Conservation (phyloP, 2,797 vertebrate genomes). For the Sebastolobus altivelis region DNA sequence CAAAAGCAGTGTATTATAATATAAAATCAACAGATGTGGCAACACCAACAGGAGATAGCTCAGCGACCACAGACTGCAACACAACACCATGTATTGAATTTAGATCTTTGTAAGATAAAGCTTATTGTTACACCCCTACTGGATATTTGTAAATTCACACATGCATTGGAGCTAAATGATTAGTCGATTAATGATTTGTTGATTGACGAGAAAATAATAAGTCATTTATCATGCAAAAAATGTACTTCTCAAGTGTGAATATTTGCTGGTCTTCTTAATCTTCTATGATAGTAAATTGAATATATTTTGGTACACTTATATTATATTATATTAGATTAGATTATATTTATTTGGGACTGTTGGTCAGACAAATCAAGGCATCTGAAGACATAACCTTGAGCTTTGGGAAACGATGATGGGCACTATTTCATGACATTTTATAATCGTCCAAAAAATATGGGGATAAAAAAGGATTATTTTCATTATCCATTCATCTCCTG, state of each 20-base stretch:
- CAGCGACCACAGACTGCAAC: slow-evolving; percentile 17
- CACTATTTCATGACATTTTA: background rate
- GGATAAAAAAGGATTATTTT: background rate
- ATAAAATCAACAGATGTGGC: slow-evolving; percentile 22
- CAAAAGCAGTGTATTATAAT: background rate
- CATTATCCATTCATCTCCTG: background rate
- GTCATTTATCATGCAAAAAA: background rate
- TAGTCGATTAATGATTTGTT: background rate
- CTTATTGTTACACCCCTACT: background rate
- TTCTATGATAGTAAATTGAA: background rate
- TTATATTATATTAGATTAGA: background rate
- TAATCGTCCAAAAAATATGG: background rate
- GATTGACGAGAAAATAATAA: background rate
- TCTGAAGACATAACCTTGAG: too few species aligned
- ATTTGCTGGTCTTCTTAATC: background rate
- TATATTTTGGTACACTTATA: too few species aligned
- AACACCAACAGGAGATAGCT: slow-evolving; percentile 8
- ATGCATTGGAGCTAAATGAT: background rate
- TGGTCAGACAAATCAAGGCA: too few species aligned
- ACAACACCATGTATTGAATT: background rate
- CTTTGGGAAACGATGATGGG: background rate
- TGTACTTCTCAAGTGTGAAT: background rate
- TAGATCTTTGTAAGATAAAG: background rate
- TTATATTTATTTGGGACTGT: background rate
- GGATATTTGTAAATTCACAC: background rate